A percentile compares a stretch with the other conserved stretches of the same genome.
Evolutionary conservation across 2,113 vertebrate species (phyloP).

Genomic region (Odobenus rosmarus): DNA sequence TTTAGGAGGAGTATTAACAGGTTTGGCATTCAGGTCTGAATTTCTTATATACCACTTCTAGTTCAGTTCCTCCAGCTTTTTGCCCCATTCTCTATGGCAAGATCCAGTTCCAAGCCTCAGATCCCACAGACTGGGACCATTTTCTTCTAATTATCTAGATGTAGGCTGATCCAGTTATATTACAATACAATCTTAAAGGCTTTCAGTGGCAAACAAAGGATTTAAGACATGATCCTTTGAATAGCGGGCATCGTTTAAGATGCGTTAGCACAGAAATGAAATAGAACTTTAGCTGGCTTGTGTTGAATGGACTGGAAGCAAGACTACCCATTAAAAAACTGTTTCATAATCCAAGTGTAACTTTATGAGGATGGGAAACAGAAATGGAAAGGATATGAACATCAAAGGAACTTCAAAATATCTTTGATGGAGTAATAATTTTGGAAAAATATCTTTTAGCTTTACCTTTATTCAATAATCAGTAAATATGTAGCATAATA

Average conservation of each 20-base stretch:
- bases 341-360: neutral
- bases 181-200: neutral
- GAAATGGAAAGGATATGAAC: neutral
- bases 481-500: slow-evolving; percentile 3
- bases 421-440: slow-evolving; percentile 53
- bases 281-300: neutral
- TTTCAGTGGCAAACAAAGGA: slow-evolving; percentile 16
- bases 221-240: neutral
- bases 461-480: neutral
- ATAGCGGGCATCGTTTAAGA: slow-evolving; percentile 2
- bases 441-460: neutral
- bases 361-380: neutral
- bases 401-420: slow-evolving; percentile 53
- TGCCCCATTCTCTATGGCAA: neutral
- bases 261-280: neutral
- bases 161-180: neutral
- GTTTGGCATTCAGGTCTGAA: neutral
- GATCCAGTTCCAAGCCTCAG: neutral
- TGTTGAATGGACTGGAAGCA: neutral
- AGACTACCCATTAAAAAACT: neutral
- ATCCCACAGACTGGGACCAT: neutral
- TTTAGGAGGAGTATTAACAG: neutral
- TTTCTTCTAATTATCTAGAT: neutral
- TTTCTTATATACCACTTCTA: neutral
- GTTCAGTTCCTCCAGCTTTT: neutral